These are phyloP conservation scores for Scaptomyza polygonia DNA, from an alignment of 2,888 invertebrate species.

Conservation along the genomic window DNA sequence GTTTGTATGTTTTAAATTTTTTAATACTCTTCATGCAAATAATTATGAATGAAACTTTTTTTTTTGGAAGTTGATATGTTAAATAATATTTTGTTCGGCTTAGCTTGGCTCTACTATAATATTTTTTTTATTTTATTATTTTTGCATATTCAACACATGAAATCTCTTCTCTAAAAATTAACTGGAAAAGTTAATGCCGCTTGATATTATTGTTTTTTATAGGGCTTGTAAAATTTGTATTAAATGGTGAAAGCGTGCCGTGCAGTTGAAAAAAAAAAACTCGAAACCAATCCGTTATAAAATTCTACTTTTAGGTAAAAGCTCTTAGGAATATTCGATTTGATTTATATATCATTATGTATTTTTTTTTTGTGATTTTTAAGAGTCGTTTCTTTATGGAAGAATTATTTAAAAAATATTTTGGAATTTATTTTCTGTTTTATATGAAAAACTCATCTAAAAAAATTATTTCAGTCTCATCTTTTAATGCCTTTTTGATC, in stretches of 20 bases:
- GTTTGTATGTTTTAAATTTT: slow-evolving; percentile 8
- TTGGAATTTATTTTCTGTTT: background rate
- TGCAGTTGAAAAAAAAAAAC: background rate
- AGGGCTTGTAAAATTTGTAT: background rate
- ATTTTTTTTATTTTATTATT: background rate
- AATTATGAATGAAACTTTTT: slow-evolving; percentile 17
- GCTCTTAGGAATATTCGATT: background rate
- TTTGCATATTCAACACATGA: background rate
- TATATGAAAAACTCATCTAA: no score
- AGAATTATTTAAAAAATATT: background rate
- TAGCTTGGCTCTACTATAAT: background rate
- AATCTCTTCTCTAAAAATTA: background rate
- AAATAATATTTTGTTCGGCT: background rate
- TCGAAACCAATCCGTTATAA: slow-evolving; percentile 4
- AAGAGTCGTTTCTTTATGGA: background rate
- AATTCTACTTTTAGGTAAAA: background rate
- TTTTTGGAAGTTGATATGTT: background rate
- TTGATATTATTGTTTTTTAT: background rate
- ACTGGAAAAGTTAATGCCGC: background rate
- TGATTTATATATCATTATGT: background rate
- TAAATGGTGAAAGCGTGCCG: slow-evolving; percentile 5
- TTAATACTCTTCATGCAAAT: slow-evolving; percentile 43
- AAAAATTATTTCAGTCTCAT: background rate
- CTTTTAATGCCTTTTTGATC: background rate
- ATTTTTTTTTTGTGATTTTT: background rate